These are phyloP conservation scores for Rostratula benghalensis DNA, from an alignment of 2,113 vertebrate species.

Conservation along the genomic window DNA sequence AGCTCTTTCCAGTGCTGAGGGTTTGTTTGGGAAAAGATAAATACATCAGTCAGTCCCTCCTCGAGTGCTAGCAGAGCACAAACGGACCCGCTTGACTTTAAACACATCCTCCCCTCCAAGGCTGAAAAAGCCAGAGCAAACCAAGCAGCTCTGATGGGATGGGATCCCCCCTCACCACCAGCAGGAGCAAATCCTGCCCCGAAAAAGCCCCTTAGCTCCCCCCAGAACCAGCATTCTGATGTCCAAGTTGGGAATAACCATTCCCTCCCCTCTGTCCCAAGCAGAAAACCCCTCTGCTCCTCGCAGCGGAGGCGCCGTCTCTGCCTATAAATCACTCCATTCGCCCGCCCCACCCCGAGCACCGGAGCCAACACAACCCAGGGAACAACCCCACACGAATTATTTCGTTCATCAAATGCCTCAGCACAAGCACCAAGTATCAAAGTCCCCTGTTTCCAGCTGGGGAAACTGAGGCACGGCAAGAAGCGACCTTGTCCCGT, in stretches of 20 bases:
- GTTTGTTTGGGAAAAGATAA: not conserved
- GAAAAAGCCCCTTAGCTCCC: too few species aligned
- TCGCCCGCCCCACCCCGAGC: not conserved
- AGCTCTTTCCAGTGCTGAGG: not conserved
- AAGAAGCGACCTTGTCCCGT: not conserved
- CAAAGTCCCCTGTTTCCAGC: fast-evolving
- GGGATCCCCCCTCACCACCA: not conserved
- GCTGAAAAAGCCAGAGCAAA: not conserved
- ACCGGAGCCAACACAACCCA: fast-evolving
- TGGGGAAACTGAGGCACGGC: not conserved
- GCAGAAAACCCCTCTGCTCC: not conserved
- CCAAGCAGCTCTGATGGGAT: fast-evolving
- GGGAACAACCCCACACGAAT: fast-evolving
- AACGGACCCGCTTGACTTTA: not conserved
- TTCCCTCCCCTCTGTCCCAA: not conserved
- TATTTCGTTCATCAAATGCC: fast-evolving
- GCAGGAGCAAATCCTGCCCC: not conserved
- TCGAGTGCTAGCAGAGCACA: not conserved
- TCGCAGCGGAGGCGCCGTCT: not conserved
- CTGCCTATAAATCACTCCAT: not conserved
- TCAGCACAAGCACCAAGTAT: fast-evolving
- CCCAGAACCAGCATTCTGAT: not conserved
- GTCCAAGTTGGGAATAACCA: fast-evolving
- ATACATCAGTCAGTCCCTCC: not conserved
- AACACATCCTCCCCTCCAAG: not conserved